Conservation (phyloP, 2,113 vertebrate species). For the Desmodus rotundus region DNA sequence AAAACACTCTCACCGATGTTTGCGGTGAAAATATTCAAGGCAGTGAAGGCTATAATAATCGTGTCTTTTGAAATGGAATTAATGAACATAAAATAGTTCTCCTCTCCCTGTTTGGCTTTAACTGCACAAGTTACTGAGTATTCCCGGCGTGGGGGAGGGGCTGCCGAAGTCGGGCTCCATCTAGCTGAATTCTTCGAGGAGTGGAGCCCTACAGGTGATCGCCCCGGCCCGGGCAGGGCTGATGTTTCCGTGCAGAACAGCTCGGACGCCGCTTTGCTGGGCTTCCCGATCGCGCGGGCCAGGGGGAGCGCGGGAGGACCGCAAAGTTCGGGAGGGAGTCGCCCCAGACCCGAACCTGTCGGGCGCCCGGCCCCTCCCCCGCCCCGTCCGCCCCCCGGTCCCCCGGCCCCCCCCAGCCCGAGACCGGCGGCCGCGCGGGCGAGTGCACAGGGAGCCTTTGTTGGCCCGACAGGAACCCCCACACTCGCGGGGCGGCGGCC, state of each 20-base stretch:
- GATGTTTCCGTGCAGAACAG: background rate
- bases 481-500: background rate
- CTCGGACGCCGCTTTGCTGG: background rate
- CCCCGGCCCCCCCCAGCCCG: background rate
- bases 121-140: background rate
- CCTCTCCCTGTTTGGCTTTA: background rate
- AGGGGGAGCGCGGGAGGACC: background rate
- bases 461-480: conserved; percentile 7
- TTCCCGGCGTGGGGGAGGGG: conserved; percentile 18
- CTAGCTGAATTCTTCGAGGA: background rate
- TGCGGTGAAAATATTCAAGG: background rate
- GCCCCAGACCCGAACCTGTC: background rate
- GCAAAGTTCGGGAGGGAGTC: background rate
- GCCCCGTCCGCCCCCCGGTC: background rate
- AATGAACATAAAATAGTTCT: background rate
- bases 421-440: background rate
- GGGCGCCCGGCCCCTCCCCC: background rate
- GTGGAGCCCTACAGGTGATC: background rate
- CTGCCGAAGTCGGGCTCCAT: background rate
- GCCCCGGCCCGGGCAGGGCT: background rate
- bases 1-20: background rate
- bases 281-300: background rate
- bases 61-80: background rate
- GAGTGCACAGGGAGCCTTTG: conserved; percentile 44
- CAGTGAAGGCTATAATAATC: background rate